phyloP scores from a whole-genome alignment of 2,888 invertebrate genomes.

The Orchesella flavescens region DNA sequence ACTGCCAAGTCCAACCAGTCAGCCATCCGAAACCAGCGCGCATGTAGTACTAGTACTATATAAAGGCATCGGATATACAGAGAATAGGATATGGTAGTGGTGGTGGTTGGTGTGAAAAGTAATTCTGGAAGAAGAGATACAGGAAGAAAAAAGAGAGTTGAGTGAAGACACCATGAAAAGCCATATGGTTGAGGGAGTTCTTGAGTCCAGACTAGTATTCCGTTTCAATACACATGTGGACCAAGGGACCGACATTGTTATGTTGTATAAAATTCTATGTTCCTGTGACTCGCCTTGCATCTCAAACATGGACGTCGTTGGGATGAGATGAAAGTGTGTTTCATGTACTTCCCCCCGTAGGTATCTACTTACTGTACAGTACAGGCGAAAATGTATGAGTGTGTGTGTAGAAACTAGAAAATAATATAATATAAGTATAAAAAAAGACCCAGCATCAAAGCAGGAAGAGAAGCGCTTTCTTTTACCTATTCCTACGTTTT shows the following conservation, averaged over 20 bases:
- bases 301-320: not conserved
- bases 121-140: slow-evolving; percentile 29
- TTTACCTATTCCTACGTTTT: not conserved
- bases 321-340: too few relatives aligned
- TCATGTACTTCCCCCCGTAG: too few relatives aligned
- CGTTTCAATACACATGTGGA: slow-evolving; percentile 32
- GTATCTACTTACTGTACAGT: too few relatives aligned
- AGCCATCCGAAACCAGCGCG: slow-evolving; percentile 40
- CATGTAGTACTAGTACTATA: not conserved
- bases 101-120: slow-evolving; percentile 31
- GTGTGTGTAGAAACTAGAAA: not conserved
- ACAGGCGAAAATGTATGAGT: too few relatives aligned
- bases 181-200: slow-evolving; percentile 45
- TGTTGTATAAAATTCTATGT: not conserved
- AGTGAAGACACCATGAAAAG: slow-evolving; percentile 51
- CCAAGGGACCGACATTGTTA: not conserved
- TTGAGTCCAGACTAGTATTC: slow-evolving; percentile 30
- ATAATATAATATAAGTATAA: too few relatives aligned
- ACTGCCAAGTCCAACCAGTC: slow-evolving; percentile 27
- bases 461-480: slow-evolving; percentile 28
- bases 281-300: not conserved
- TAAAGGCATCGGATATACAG: not conserved
- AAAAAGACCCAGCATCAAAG: slow-evolving; percentile 24
- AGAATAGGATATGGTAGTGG: not conserved
- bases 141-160: slow-evolving; percentile 16